Evolutionary conservation across 2,797 vertebrate genomes (phyloP), one percentile per base, ranked within the genome.

Genomic region (Pyrocephalus nanus): DNA sequence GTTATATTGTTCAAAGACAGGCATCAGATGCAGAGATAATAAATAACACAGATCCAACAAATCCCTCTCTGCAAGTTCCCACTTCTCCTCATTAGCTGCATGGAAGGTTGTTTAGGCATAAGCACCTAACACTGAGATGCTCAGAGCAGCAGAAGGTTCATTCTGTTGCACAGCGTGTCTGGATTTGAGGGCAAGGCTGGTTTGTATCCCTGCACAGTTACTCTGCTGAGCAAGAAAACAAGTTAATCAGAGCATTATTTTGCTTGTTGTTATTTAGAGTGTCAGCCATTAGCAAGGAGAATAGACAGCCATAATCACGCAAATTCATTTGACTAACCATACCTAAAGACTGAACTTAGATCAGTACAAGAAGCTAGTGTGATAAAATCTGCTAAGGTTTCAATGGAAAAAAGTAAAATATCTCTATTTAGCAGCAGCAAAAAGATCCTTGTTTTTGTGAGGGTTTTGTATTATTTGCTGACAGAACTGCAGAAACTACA

Each of bases 291-390:
- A 86, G 54, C 42, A 65, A 77, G 72, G 42, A 77, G 57, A 85
- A 80, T 36, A 89, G 65, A 70, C 3, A 19, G 70, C 88, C 57
- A 21, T 47, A 84, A 83, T 83, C 22, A 88, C 72, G 79, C 43
- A 94, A 88, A 88, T 94, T 92, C 83, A 90, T 88, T 95, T 90
- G 50, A 54, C 73, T 80, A 83, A 84, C 61, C n/a, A 7, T 70
- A 42, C 78, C 85, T 90, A 47, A 92, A 93, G 34, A 61, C 45
- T 84, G 57, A 88, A 65, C 43, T 73, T 78, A 65, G 29, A 78
- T 84, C 48, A 90, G 53, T 78, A 43, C 34, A 67, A n/a, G 81
- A 78, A 50, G 27, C 16, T 32, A 25, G 13, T n/a, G 8, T 67
- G 71, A 19, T 61, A 75, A 73, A 34, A 57, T 85, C 57, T 79